Percentiles rank a stretch among this genome's conserved stretches.
Conservation (phyloP, 2,888 invertebrate genomes). For the Linhomoeus sp. region DNA sequence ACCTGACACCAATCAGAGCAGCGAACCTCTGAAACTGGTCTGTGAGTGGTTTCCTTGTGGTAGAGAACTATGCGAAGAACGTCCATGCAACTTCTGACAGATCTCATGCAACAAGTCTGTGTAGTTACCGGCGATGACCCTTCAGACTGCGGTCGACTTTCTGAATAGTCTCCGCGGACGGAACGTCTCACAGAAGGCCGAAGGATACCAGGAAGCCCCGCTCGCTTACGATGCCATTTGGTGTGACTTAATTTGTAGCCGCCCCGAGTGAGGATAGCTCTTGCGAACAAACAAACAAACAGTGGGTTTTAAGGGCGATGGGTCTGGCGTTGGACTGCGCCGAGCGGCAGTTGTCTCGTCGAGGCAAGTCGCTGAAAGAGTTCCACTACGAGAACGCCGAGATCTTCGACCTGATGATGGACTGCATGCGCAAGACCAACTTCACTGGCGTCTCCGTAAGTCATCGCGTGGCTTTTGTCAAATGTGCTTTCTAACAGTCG, state of each 20-base stretch:
- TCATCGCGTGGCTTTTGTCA: not conserved
- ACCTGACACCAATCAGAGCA: no score
- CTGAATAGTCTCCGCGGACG: not conserved
- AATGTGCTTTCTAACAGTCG: constrained; percentile 13
- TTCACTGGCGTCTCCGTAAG: constrained; percentile 92
- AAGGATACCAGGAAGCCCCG: constrained; percentile 62
- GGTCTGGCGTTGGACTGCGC: constrained; percentile 94
- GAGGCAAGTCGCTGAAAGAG: constrained; percentile 65
- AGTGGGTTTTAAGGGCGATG: constrained; percentile 47
- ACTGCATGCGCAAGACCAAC: constrained; percentile 92
- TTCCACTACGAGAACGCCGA: constrained; percentile 87
- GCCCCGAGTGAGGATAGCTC: no score
- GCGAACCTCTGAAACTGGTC: no score
- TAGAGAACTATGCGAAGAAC: no score
- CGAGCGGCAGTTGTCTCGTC: constrained; percentile 59
- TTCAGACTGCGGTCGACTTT: no score
- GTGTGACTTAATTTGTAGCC: constrained; percentile 34
- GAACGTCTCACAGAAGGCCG: constrained; percentile 35
- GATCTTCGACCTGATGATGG: constrained; percentile 83
- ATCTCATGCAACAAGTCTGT: no score
- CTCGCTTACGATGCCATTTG: constrained; percentile 97
- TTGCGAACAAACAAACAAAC: no score
- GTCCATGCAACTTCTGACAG: no score
- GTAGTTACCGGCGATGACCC: no score
- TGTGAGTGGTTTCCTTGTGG: no score